A percentile compares a stretch with the other conserved stretches of the same genome.
phyloP scores from a whole-genome alignment of 2,797 vertebrate species.

The Ibycter americanus region DNA sequence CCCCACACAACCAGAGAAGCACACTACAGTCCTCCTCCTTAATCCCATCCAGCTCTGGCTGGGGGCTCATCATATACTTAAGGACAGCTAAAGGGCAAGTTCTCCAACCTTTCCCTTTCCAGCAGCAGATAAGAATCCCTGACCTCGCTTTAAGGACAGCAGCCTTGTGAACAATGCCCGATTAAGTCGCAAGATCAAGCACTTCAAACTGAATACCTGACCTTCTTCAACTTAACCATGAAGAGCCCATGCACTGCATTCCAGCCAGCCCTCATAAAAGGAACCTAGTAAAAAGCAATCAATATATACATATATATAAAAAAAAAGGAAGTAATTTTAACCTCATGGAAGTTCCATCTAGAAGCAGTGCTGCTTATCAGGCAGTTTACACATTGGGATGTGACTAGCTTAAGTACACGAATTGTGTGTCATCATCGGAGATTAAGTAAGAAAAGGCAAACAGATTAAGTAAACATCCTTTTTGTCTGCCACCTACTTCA shows the following conservation, averaged over 20 bases:
- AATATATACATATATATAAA: not conserved
- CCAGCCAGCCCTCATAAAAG: not conserved
- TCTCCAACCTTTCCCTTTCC: not conserved
- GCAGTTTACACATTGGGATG: not conserved
- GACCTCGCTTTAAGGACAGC: not conserved
- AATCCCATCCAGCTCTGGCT: not conserved
- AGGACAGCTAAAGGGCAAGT: not conserved
- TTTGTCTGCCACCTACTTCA: not conserved
- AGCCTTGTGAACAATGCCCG: not conserved
- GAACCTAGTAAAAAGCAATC: not conserved
- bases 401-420: not conserved
- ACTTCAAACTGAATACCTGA: not conserved
- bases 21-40: accelerated
- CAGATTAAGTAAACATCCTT: not conserved
- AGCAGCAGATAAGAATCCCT: not conserved
- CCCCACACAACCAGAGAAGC: accelerated
- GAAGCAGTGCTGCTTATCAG: accelerated
- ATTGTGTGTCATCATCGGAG: accelerated
- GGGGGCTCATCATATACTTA: accelerated
- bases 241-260: not conserved
- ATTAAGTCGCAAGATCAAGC: not conserved
- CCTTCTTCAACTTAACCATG: not conserved
- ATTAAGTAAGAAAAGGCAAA: not conserved
- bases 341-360: not conserved
- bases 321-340: not conserved